These are phyloP conservation scores for Cuniculus paca DNA, from an alignment of 2,797 vertebrate genomes.

Conservation along the genomic window DNA sequence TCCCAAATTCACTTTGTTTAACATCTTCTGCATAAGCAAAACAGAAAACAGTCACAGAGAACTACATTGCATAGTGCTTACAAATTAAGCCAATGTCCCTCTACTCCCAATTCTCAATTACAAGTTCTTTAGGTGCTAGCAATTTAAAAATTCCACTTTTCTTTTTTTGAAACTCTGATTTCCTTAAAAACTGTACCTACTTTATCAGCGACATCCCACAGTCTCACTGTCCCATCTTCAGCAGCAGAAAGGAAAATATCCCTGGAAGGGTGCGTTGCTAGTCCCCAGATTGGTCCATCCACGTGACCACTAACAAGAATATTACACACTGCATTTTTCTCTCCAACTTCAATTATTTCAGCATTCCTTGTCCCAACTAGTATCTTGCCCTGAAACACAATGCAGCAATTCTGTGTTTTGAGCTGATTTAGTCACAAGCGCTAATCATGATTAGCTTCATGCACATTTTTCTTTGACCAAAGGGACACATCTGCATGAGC, in stretches of 20 bases:
- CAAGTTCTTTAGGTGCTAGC: conserved; percentile 19
- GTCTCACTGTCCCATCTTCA: conserved; percentile 97
- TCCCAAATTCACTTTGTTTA: conserved; percentile 97
- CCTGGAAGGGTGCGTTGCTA: conserved; percentile 95
- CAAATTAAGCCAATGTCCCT: background rate
- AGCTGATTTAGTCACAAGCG: background rate
- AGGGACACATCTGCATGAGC: background rate
- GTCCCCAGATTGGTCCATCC: conserved; percentile 97
- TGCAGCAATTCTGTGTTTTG: background rate
- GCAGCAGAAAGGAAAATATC: conserved; percentile 97
- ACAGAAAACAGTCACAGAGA: conserved; percentile 66
- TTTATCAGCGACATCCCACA: conserved; percentile 98
- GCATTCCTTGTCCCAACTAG: conserved; percentile 97
- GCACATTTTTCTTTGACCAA: background rate
- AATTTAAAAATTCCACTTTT: background rate
- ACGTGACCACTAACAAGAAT: conserved; percentile 97
- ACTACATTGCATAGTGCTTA: conserved; percentile 55
- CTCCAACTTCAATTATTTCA: conserved; percentile 98
- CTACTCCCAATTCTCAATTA: background rate
- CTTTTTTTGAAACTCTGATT: background rate
- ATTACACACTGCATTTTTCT: conserved; percentile 98
- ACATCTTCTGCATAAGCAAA: conserved; percentile 94
- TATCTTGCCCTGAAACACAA: conserved; percentile 94
- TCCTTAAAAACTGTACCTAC: conserved; percentile 85
- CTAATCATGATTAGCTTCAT: background rate